Percentiles rank a stretch among this genome's conserved stretches.
Conservation (phyloP, 1,140 invertebrate genomes). For the Trichonephila inaurata region DNA sequence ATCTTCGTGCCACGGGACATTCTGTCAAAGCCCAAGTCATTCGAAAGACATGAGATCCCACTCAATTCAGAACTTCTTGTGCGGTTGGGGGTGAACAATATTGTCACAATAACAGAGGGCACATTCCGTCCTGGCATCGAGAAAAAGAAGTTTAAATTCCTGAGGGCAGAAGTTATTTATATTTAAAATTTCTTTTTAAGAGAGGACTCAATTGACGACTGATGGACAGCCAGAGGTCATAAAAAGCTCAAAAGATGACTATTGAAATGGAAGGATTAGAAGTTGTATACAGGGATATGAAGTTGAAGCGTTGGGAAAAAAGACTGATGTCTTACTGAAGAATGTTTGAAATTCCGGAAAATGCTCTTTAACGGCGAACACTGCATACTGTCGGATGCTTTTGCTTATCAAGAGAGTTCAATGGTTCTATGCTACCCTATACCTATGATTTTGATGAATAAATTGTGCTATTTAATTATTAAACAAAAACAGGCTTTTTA, state of each 20-base stretch:
- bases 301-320: neutral
- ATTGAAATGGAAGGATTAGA: conserved; percentile 45
- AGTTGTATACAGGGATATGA: neutral
- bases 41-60: conserved; percentile 47
- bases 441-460: too few relatives aligned
- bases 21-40: conserved; percentile 57
- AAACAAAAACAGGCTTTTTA: too few relatives aligned
- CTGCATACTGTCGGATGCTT: neutral
- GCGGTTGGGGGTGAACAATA: conserved; percentile 36
- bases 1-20: too few relatives aligned
- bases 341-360: neutral
- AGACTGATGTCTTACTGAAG: too few relatives aligned
- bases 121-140: neutral
- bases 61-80: neutral
- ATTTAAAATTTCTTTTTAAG: conserved; percentile 18
- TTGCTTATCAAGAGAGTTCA: neutral
- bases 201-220: conserved; percentile 3
- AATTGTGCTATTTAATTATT: too few relatives aligned
- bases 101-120: neutral
- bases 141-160: neutral
- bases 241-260: conserved; percentile 8
- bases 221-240: neutral
- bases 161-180: conserved; percentile 8
- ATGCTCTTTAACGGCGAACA: too few relatives aligned
- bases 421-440: neutral